These are phyloP conservation scores for Camelus dromedarius DNA, from an alignment of 2,113 vertebrate genomes.

Conservation along the genomic window DNA sequence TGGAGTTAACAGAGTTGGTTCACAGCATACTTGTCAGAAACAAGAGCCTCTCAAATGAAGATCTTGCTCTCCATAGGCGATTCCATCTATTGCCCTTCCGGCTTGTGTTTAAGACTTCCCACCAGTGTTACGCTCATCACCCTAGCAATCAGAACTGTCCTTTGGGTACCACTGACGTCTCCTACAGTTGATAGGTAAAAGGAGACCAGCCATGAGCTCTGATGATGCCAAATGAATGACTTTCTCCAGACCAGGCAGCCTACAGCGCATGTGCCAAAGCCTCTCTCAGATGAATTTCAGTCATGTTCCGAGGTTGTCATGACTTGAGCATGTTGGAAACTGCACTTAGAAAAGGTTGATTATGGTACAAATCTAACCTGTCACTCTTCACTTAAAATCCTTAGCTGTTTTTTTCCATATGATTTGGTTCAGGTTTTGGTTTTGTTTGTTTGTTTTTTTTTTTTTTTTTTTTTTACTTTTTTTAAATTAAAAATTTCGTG, in stretches of 20 bases:
- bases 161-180: neutral
- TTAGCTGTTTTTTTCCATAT: neutral
- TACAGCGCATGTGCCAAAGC: accelerated
- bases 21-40: conserved; percentile 16
- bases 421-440: neutral
- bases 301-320: neutral
- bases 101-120: neutral
- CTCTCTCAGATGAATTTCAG: neutral
- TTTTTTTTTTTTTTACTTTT: neutral
- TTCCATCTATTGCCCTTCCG: neutral
- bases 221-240: neutral
- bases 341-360: neutral
- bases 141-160: neutral
- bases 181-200: neutral
- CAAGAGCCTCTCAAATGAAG: conserved; percentile 45
- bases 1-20: neutral
- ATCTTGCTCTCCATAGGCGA: neutral
- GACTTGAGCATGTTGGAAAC: neutral
- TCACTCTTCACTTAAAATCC: neutral
- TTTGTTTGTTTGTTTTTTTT: neutral
- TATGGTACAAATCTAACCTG: neutral
- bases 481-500: neutral
- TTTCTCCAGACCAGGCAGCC: neutral
- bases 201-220: neutral
- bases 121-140: neutral